Base-by-base conservation (phyloP, 2,888 invertebrate species). In the Capitulum mitella region DNA sequence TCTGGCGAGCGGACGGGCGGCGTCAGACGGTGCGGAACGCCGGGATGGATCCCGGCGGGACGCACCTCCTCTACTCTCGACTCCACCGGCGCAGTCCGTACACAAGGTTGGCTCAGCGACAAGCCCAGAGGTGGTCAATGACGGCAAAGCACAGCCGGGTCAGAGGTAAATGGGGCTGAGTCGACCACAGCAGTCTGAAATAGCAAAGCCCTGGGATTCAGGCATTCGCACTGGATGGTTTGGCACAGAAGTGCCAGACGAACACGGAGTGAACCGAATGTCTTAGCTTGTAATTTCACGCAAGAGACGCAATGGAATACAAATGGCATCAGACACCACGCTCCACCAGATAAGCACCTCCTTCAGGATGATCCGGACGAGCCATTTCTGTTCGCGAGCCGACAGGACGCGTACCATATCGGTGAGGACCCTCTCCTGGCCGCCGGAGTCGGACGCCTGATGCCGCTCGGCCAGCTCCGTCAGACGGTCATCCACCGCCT, bases 361-460 rank as follows among this genome's bases (percentile, higher is more conserved):
- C 86, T 97, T 97, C 26, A 98, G 86, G 77, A 98, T 89, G 78
- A 97, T 91, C 78, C 96, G 88, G 12, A 96, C 91, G 34, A 97
- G 88, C 97, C 97, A 98, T 87, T 95, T 95, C 82, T 93, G 90
- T 85, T 97, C 94, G 26, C 89, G 84, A 0, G 93, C 90, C 14
- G 91, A 91, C 82, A 92, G 88, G 81, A 89, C 89, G 81, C 89
- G 89, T 48, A 93, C 86, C 77, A 95, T 88, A 77, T 89, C 87
- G 79, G 89, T 87, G 80, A 97, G 88, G 79, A 90, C 89, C 46
- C 90, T 89, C 83, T 91, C 90, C 64, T 89, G 87, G 10, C 86
- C 87, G 77, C 86, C 87, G 87, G 78, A 87, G 85, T 90, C 89
- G 84, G 88, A 88, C 78, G 87, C 89, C 79, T 89, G 88, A 85